Evolutionary conservation across 2,888 invertebrate genomes (phyloP).

Genomic region (Bruchidius siliquastri): DNA sequence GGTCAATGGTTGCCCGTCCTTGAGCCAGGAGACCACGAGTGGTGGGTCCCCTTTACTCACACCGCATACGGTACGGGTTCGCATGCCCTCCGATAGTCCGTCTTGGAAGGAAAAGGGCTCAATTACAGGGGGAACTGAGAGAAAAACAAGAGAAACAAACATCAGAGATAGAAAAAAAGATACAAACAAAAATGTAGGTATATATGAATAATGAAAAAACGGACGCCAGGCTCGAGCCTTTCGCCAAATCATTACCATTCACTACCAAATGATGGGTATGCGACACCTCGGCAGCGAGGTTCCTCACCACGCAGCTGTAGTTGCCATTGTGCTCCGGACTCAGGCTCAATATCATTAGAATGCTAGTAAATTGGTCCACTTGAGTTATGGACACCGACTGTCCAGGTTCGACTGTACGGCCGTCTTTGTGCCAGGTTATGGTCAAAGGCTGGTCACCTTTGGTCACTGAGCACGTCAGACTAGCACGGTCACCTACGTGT

Average conservation of each 20-base stretch:
- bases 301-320: slow-evolving; percentile 70
- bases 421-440: slow-evolving; percentile 74
- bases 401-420: slow-evolving; percentile 58
- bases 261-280: slow-evolving; percentile 70
- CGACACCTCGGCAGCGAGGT: slow-evolving; percentile 68
- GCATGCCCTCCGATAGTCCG: slow-evolving; percentile 76
- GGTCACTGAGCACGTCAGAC: slow-evolving; percentile 69
- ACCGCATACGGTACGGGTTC: slow-evolving; percentile 76
- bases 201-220: slow-evolving; percentile 47
- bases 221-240: slow-evolving; percentile 45
- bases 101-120: slow-evolving; percentile 82
- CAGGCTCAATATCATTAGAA: slow-evolving; percentile 71
- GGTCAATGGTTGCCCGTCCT: slow-evolving; percentile 69
- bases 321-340: slow-evolving; percentile 73
- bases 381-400: slow-evolving; percentile 62
- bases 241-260: slow-evolving; percentile 61
- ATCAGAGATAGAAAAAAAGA: slow-evolving; percentile 54
- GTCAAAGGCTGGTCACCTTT: slow-evolving; percentile 73
- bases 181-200: slow-evolving; percentile 36
- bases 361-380: slow-evolving; percentile 73
- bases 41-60: slow-evolving; percentile 78
- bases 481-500: slow-evolving; percentile 69
- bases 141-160: slow-evolving; percentile 51
- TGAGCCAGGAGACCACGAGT: slow-evolving; percentile 74
- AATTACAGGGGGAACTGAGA: slow-evolving; percentile 78